phyloP scores from a whole-genome alignment of 2,888 invertebrate genomes.

The Macrophya annulata region DNA sequence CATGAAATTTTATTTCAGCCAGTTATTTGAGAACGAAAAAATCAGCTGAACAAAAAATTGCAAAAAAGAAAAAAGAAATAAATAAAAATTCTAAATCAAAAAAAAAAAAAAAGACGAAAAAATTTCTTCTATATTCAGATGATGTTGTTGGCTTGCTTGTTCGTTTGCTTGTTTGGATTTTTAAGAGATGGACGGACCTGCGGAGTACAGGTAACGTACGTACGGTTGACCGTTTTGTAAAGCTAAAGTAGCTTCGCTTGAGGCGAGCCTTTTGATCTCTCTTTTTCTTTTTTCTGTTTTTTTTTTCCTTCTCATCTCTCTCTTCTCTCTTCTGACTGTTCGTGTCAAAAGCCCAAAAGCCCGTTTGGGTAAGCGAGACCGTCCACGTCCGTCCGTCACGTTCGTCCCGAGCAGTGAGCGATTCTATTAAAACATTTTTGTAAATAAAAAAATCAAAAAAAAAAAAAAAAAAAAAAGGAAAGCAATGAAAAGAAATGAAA shows the following conservation, averaged over 20 bases:
- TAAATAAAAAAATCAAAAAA: neutral
- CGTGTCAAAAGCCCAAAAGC: conserved; percentile 64
- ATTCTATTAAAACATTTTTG: conserved; percentile 22
- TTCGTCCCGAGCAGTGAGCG: neutral
- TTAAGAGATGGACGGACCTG: neutral
- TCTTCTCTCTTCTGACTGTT: conserved; percentile 60
- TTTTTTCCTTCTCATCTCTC: neutral
- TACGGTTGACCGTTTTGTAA: conserved; percentile 3
- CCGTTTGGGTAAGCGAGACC: conserved; percentile 53
- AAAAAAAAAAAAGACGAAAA: neutral
- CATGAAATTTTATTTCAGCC: too few species aligned
- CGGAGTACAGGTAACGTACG: neutral
- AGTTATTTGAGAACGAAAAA: too few species aligned
- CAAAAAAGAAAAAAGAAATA: neutral
- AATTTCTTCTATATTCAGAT: neutral
- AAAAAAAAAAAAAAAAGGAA: neutral
- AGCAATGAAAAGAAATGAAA: neutral
- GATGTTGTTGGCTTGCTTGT: neutral
- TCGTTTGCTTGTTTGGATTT: neutral
- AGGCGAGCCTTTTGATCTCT: conserved; percentile 69
- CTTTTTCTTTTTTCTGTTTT: conserved; percentile 5
- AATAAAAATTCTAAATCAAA: too few species aligned
- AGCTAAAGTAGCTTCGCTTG: conserved; percentile 56
- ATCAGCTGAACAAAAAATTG: too few species aligned
- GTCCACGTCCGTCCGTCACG: neutral